Percentiles rank a stretch among this genome's conserved stretches.
phyloP scores from a whole-genome alignment of 2,797 vertebrate genomes.

The Columba guinea region DNA sequence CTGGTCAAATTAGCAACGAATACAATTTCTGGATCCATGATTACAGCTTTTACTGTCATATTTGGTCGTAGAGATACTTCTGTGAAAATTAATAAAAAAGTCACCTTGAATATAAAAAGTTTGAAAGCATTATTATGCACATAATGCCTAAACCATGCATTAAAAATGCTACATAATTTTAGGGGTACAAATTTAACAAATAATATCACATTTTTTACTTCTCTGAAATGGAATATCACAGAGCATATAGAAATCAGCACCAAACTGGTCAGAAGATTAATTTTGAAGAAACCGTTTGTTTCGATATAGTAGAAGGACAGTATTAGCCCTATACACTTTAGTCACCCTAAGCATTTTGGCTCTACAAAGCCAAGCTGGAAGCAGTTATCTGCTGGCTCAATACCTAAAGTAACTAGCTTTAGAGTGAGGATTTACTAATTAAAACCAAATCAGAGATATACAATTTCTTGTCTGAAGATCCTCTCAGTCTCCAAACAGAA shows the following conservation, averaged over 20 bases:
- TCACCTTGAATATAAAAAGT: background rate
- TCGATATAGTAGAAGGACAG: background rate
- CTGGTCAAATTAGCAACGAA: constrained; percentile 92
- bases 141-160: background rate
- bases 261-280: background rate
- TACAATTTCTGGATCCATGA: constrained; percentile 93
- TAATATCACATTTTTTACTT: background rate
- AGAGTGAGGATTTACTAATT: background rate
- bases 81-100: constrained; percentile 18
- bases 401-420: background rate
- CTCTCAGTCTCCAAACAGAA: background rate
- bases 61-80: constrained; percentile 59
- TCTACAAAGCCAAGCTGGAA: background rate
- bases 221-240: background rate
- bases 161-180: background rate
- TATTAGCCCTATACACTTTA: background rate
- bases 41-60: constrained; percentile 81
- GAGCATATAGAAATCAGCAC: background rate
- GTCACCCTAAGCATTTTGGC: background rate
- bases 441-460: background rate
- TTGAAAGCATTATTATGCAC: background rate
- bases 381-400: background rate
- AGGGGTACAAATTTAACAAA: background rate
- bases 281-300: background rate
- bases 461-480: background rate